Evolutionary conservation across 2,797 vertebrate species (phyloP).

Genomic region (Amblyopsis hoosieri): DNA sequence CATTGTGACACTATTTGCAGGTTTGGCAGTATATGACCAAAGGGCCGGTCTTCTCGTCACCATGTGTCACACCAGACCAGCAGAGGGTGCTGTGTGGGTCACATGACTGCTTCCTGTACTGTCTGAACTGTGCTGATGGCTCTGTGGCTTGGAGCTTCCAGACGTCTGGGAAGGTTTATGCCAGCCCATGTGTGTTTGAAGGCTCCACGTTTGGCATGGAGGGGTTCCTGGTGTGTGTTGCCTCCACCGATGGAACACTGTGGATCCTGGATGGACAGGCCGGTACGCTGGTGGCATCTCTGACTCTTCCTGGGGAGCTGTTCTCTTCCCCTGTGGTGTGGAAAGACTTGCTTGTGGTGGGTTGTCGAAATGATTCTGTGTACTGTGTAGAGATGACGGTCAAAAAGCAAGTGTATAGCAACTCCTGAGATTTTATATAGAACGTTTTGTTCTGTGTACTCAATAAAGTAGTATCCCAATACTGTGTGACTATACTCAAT

Average conservation of each 20-base stretch:
- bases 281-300: slow-evolving; percentile 68
- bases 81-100: slow-evolving; percentile 86
- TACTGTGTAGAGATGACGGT: slow-evolving; percentile 86
- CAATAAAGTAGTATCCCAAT: no score
- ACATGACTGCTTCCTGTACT: slow-evolving; percentile 88
- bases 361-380: slow-evolving; percentile 92
- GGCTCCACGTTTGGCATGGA: slow-evolving; percentile 46
- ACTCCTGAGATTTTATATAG: background rate
- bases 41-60: slow-evolving; percentile 93
- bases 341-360: slow-evolving; percentile 81
- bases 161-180: slow-evolving; percentile 85
- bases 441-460: no score
- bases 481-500: no score
- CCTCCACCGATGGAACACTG: slow-evolving; percentile 89
- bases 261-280: slow-evolving; percentile 85
- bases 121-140: slow-evolving; percentile 79
- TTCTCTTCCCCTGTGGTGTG: slow-evolving; percentile 92
- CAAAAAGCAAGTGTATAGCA: slow-evolving; percentile 2
- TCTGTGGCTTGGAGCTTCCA: slow-evolving; percentile 86
- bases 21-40: slow-evolving; percentile 86
- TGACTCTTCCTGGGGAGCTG: slow-evolving; percentile 85
- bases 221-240: slow-evolving; percentile 76
- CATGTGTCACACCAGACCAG: slow-evolving; percentile 75
- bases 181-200: slow-evolving; percentile 85
- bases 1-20: slow-evolving; percentile 65